Conservation (phyloP, 92 coral and sea anemone species). For the Phenganax marumi region DNA sequence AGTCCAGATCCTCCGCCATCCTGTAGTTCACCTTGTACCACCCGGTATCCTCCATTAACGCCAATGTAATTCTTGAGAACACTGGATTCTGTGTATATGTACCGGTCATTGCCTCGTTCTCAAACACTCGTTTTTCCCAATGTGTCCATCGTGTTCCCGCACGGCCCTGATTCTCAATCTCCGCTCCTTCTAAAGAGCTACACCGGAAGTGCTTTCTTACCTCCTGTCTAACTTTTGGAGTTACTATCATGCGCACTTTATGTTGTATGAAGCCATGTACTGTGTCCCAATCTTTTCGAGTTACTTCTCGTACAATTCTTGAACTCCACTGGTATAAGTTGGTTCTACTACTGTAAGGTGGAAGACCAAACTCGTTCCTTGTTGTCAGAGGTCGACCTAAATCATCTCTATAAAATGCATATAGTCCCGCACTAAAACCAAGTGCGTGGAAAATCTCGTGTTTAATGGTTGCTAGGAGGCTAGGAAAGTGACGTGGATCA, state of each 20-base stretch:
- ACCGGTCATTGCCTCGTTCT: constrained; percentile 99
- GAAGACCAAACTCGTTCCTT: constrained; percentile 79
- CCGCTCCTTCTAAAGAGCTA: constrained; percentile 86
- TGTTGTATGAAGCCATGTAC: constrained; percentile 69
- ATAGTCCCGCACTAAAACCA: constrained; percentile 98
- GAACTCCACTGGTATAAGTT: constrained; percentile 87
- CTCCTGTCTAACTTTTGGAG: constrained; percentile 75
- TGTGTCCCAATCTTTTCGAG: constrained; percentile 81
- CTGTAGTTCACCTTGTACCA: constrained; percentile 92
- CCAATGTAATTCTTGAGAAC: constrained; percentile 84
- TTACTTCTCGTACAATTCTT: constrained; percentile 62
- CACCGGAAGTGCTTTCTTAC: constrained; percentile 87
- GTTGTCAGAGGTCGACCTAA: constrained; percentile 81
- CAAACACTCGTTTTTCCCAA: constrained; percentile 97
- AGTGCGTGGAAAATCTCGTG: constrained; percentile 95
- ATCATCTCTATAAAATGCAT: constrained; percentile 76
- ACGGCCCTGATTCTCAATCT: constrained; percentile 95
- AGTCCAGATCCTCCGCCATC: constrained; percentile 86
- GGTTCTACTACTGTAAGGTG: constrained; percentile 70
- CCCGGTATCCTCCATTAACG: constrained; percentile 98
- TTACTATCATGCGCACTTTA: constrained; percentile 76
- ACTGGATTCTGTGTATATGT: constrained; percentile 98
- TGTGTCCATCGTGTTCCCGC: constrained; percentile 90
- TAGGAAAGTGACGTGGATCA: constrained; percentile 79
- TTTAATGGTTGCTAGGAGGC: constrained; percentile 82